phyloP scores from a whole-genome alignment of 64 coral and sea anemone species.

The Montipora foliosa region DNA sequence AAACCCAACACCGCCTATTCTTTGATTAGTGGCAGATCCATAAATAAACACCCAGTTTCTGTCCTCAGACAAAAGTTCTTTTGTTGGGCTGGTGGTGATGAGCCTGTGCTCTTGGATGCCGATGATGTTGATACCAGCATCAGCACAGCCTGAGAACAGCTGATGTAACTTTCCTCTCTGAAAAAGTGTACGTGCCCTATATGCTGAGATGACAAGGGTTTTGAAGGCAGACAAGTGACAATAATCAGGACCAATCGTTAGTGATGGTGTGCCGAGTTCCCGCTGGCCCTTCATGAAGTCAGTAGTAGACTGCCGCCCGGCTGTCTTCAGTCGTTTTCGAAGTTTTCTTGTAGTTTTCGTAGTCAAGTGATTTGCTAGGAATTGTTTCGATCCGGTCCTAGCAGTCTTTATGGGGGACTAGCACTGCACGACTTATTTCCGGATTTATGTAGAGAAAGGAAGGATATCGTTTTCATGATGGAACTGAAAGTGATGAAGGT shows the following conservation, averaged over 20 bases:
- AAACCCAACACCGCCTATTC: neutral
- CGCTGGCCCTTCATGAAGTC: neutral
- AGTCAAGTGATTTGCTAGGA: neutral
- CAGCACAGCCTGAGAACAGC: constrained; percentile 5
- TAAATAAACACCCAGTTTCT: constrained; percentile 22
- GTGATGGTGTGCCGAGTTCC: too few species aligned
- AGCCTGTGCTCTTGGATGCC: constrained; percentile 32
- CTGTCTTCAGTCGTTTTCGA: neutral
- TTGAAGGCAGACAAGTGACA: neutral
- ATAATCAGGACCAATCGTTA: neutral
- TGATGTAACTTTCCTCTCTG: neutral
- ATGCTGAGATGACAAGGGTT: constrained; percentile 1
- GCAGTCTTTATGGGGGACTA: neutral
- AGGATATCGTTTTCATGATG: constrained; percentile 5
- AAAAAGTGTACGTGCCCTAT: neutral
- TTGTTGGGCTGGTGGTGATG: constrained; percentile 1
- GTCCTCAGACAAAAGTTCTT: constrained; percentile 20
- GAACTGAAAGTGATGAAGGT: neutral
- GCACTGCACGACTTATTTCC: neutral
- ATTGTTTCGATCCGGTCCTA: constrained; percentile 3
- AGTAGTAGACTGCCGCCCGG: neutral
- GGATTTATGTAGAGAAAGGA: neutral
- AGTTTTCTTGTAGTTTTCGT: constrained; percentile 6
- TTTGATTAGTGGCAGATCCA: neutral
- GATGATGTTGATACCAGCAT: constrained; percentile 19